phyloP scores from a whole-genome alignment of 2,888 invertebrate species.

The Eurytoma californica region DNA sequence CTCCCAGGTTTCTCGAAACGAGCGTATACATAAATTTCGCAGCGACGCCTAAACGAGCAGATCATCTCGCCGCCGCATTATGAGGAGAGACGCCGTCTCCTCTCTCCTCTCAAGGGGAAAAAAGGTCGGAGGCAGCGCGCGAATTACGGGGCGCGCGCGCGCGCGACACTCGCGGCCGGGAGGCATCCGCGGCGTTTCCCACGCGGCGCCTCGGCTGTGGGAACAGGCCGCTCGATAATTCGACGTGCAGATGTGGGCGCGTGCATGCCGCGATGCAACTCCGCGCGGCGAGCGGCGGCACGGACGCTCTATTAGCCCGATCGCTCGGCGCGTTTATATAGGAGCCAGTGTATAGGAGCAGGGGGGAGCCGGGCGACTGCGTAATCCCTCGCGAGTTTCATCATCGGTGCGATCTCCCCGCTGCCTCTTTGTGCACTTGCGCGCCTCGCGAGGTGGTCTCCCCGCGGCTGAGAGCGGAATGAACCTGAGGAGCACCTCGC shows the following conservation, averaged over 20 bases:
- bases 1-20: background rate
- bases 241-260: slow-evolving; percentile 32
- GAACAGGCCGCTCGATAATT: slow-evolving; percentile 51
- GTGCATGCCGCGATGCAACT: background rate
- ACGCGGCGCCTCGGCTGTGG: slow-evolving; percentile 46
- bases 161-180: slow-evolving; percentile 1
- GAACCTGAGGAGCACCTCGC: slow-evolving; percentile 58
- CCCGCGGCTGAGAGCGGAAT: slow-evolving; percentile 60
- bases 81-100: background rate
- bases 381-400: slow-evolving; percentile 63
- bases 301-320: slow-evolving; percentile 52
- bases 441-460: slow-evolving; percentile 40
- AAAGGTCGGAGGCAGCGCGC: background rate
- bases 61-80: background rate
- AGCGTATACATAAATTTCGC: background rate
- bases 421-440: slow-evolving; percentile 4
- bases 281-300: slow-evolving; percentile 6
- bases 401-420: slow-evolving; percentile 53
- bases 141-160: slow-evolving; percentile 20
- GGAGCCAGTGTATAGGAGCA: background rate
- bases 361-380: slow-evolving; percentile 53
- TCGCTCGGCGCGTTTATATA: slow-evolving; percentile 46
- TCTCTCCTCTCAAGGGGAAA: background rate
- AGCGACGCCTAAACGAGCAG: background rate
- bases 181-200: slow-evolving; percentile 42